Percentiles rank a stretch among this genome's conserved stretches.
phyloP scores from a whole-genome alignment of 2,888 invertebrate genomes.

The Cheilosia grossa region DNA sequence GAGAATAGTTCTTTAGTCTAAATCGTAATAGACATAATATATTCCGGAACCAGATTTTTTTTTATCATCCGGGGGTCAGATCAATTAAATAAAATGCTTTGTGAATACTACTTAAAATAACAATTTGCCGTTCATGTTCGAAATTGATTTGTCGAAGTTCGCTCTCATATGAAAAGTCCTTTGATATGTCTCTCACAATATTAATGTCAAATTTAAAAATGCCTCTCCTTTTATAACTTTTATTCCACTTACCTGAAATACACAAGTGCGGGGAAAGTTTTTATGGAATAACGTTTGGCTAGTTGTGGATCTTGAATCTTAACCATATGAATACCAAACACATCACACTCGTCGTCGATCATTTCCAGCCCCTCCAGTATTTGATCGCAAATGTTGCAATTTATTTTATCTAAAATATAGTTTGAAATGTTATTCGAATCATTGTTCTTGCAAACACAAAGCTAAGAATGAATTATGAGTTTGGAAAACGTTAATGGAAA shows the following conservation, averaged over 20 bases:
- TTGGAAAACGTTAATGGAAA: conserved; percentile 44
- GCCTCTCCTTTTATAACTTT: neutral
- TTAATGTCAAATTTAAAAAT: neutral
- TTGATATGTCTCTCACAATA: too few relatives aligned
- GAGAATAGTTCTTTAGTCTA: too few relatives aligned
- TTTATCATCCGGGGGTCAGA: too few relatives aligned
- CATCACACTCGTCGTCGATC: conserved; percentile 95
- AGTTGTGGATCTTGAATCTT: conserved; percentile 95
- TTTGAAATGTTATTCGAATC: neutral
- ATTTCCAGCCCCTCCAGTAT: conserved; percentile 94
- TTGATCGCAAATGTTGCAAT: conserved; percentile 95
- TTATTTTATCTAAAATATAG: conserved; percentile 89
- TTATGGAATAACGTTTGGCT: conserved; percentile 96
- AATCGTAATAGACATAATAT: too few relatives aligned
- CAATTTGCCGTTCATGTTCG: too few relatives aligned
- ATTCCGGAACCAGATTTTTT: too few relatives aligned
- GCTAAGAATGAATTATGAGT: conserved; percentile 21
- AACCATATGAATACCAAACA: conserved; percentile 96
- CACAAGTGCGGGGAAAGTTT: conserved; percentile 96
- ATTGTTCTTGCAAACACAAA: conserved; percentile 66
- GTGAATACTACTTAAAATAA: too few relatives aligned
- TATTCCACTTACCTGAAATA: conserved; percentile 88
- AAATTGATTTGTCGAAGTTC: too few relatives aligned
- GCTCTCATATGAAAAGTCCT: too few relatives aligned
- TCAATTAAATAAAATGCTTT: too few relatives aligned